Evolutionary conservation across 1,140 invertebrate species (phyloP), one percentile per base, ranked within the genome.

Genomic region (Stenopsyche tienmushanensis): DNA sequence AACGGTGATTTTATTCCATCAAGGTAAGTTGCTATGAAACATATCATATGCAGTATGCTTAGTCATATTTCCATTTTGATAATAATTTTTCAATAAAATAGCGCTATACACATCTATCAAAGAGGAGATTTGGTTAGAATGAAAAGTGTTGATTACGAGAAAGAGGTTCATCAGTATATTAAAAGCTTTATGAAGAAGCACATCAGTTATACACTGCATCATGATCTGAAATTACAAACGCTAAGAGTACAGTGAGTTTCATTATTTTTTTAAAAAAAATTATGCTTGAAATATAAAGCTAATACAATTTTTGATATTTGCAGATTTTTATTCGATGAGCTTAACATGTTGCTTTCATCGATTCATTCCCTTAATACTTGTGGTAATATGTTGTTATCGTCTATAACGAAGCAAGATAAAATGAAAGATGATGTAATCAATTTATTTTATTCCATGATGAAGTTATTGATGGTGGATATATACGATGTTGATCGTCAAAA

Each of bases 141-240:
- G 21, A 44, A 18, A 44, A 10, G 3, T 7, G 1, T 42, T 5
- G 41, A 58, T 1, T 49, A 17, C 17, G 58, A 60, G 9, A 50
- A 60, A 47, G 58, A 47, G 13, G 17, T 25, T 2, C 8, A n/a
- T n/a, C 13, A 26, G 9, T 15, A 15, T 3, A 49, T 60, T n/a
- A 29, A 29, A n/a, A 47, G 15, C 26, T 60, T 49, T 25, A 26
- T 49, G 13, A 49, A 60, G 20, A n/a, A 60, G 10, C 41, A 60
- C 13, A 60, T 26, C 1, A 26, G 9, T 13, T 15, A 34, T 49
- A 18, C 44, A 1, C 2, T 60, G 10, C 49, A 60, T 21, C 23
- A 20, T 2, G 58, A 60, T 10, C 10, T 60, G 17, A 60, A 60
- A 49, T 17, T 60, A 29, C 42, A 25, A 49, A 20, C 24, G 2